phyloP scores from a whole-genome alignment of 2,888 invertebrate genomes.

The Corbicula japonica region DNA sequence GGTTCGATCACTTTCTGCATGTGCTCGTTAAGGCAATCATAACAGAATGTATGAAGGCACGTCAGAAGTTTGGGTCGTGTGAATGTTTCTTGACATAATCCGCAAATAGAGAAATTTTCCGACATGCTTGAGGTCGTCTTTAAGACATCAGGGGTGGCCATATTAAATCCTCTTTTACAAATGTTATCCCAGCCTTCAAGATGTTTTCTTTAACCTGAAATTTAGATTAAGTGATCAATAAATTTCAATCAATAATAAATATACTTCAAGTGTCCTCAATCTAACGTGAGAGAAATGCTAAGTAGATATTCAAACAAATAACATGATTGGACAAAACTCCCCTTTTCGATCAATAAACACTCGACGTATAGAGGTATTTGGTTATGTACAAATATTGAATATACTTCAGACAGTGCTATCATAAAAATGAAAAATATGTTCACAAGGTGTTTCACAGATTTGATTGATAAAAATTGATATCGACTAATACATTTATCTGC shows the following conservation, averaged over 20 bases:
- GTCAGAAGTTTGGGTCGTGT: slow-evolving; percentile 66
- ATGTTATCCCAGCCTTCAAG: slow-evolving; percentile 7
- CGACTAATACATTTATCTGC: no score
- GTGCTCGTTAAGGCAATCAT: slow-evolving; percentile 67
- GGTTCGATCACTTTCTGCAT: slow-evolving; percentile 58
- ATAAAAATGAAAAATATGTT: slow-evolving; percentile 1
- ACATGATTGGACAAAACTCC: background rate
- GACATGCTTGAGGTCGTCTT: slow-evolving; percentile 54
- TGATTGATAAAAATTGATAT: background rate
- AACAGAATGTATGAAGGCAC: slow-evolving; percentile 75
- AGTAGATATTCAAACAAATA: slow-evolving; percentile 19
- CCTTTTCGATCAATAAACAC: background rate
- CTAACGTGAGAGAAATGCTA: slow-evolving; percentile 30
- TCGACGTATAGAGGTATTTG: background rate
- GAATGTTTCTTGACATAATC: slow-evolving; percentile 67
- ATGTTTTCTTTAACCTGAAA: slow-evolving; percentile 37
- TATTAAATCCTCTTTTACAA: slow-evolving; percentile 36
- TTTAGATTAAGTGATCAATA: slow-evolving; percentile 33
- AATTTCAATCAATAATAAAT: slow-evolving; percentile 44
- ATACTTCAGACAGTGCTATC: background rate
- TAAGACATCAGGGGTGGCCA: slow-evolving; percentile 67
- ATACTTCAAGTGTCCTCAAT: slow-evolving; percentile 19
- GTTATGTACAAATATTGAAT: background rate
- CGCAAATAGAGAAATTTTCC: slow-evolving; percentile 67
- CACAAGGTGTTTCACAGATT: background rate